Evolutionary conservation across 2,797 vertebrate genomes (phyloP).

Genomic region (Girardinus metallicus): DNA sequence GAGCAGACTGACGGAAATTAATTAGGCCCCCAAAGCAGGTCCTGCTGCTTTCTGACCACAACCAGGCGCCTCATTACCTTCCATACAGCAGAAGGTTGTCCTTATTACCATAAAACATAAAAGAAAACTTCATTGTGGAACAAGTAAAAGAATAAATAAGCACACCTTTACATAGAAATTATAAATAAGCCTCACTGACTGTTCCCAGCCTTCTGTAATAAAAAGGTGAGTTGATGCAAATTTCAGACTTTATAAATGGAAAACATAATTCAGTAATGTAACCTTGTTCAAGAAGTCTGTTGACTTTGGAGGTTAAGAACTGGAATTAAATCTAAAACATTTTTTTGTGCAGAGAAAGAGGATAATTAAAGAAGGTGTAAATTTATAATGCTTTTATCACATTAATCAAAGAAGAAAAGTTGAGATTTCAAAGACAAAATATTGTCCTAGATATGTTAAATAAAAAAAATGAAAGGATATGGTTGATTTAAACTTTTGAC

Average conservation of each 20-base stretch:
- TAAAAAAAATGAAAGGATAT: background rate
- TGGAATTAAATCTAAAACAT: background rate
- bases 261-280: background rate
- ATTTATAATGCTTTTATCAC: background rate
- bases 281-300: background rate
- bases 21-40: background rate
- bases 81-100: background rate
- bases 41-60: background rate
- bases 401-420: background rate
- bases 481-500: background rate
- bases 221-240: background rate
- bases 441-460: background rate
- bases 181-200: too few relatives aligned
- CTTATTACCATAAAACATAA: background rate
- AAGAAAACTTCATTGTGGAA: background rate
- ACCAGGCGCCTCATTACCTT: background rate
- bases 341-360: background rate
- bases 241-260: background rate
- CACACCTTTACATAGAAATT: background rate
- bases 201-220: background rate
- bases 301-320: background rate
- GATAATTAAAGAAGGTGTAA: background rate
- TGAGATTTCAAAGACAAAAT: background rate
- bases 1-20: background rate
- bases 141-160: background rate